Base-by-base conservation (phyloP, 2,797 vertebrate species). In the Acipenser oxyrinchus region DNA sequence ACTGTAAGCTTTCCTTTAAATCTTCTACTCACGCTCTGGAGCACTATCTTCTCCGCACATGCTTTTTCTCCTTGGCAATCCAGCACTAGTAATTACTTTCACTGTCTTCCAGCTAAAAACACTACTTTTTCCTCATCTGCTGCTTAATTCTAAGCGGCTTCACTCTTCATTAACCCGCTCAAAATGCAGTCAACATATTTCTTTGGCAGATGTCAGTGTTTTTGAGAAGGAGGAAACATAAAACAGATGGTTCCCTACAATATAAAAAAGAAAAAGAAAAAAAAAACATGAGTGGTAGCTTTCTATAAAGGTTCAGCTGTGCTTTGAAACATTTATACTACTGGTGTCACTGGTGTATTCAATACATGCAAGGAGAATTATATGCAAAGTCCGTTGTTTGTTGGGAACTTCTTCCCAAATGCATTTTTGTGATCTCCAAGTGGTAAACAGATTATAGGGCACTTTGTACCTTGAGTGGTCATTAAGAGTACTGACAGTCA, bases 141-240 rank as follows among this genome's bases (percentile, higher is more conserved):
- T 68, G 66, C 69, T 73, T 69, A 71, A 66, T 68, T 77, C 72
- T 73, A 66, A 72, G 74, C 63, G 58, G 71, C 63, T 62, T 78
- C 69, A 69, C 64, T 76, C 77, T 80, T 78, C 75, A 78, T 79
- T 78, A 78, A 78, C 76, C 76, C 62, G 72, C 74, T 76, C 71
- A 74, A 66, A 68, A 79, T 37, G 78, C 75, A 74, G 72, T 78
- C 77, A 79, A 73, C 76, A 70, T 71, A 48, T 73, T 15, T 75
- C 74, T 73, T 69, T 71, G 78, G 76, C 66, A 72, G 61, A 66
- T 66, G 69, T 66, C 55, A 48, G 62, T 68, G 69, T 74, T 72
- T 68, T 62, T 9, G 65, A 7, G n/a, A 71, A 68, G 48, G 51
- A 75, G 76, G 77, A 80, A 79, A 72, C 12, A 37, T 18, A 2